Conservation (phyloP, 1,140 invertebrate genomes). For the Plectrocnemia conspersa region DNA sequence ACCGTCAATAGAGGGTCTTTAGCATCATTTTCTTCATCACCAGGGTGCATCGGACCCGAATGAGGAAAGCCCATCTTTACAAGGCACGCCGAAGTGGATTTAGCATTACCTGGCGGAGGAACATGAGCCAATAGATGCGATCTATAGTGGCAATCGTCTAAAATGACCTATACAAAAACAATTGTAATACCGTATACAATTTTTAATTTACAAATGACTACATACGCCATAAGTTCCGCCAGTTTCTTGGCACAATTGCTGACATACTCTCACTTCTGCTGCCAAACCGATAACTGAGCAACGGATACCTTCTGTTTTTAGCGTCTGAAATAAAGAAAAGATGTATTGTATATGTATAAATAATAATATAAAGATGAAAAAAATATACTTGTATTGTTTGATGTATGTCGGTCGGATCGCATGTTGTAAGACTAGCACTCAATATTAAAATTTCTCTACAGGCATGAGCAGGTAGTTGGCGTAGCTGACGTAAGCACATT, state of each 20-base stretch:
- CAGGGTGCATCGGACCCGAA: constrained; percentile 48
- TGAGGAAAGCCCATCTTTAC: constrained; percentile 94
- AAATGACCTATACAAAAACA: constrained; percentile 50
- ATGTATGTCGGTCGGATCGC: constrained; percentile 92
- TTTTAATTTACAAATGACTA: constrained; percentile 12
- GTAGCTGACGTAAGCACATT: constrained; percentile 78
- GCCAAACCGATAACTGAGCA: constrained; percentile 93
- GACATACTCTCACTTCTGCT: constrained; percentile 91
- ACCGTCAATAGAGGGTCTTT: constrained; percentile 68
- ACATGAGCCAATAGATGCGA: constrained; percentile 75
- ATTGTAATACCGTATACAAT: background rate
- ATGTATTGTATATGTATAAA: constrained; percentile 14
- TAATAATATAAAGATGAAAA: background rate
- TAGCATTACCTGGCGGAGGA: constrained; percentile 80
- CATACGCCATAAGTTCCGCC: constrained; percentile 76
- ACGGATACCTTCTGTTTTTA: constrained; percentile 71
- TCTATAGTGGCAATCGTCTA: constrained; percentile 88
- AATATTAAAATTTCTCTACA: constrained; percentile 89
- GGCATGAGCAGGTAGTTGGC: constrained; percentile 86
- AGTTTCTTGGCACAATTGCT: constrained; percentile 77
- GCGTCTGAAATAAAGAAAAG: constrained; percentile 46
- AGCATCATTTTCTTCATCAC: constrained; percentile 48
- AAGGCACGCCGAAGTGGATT: constrained; percentile 73
- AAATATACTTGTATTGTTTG: constrained; percentile 71
- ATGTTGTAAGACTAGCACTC: constrained; percentile 90